These are phyloP conservation scores for Onychorhynchus coronatus DNA, from an alignment of 2,113 vertebrate genomes.

Conservation along the genomic window DNA sequence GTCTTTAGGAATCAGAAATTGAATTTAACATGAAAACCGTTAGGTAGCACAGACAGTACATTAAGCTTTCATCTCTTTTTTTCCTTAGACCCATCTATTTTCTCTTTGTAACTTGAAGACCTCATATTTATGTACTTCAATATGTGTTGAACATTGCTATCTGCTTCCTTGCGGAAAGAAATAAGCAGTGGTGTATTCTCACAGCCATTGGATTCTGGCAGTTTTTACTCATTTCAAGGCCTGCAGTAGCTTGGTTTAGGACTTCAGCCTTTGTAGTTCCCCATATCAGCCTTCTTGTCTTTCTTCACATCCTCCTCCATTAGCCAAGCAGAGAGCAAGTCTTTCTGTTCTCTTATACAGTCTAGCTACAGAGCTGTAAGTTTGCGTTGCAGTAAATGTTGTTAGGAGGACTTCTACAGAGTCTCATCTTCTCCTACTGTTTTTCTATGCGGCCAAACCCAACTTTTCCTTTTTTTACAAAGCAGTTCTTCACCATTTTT, in stretches of 20 bases:
- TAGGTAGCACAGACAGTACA: neutral
- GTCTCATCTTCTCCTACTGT: neutral
- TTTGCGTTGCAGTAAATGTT: neutral
- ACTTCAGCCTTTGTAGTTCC: neutral
- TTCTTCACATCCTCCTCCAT: neutral
- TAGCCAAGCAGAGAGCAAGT: neutral
- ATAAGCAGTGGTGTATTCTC: neutral
- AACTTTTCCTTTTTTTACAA: neutral
- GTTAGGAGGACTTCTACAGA: neutral
- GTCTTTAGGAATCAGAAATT: neutral
- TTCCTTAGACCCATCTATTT: neutral
- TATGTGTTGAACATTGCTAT: neutral
- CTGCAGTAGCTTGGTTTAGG: neutral
- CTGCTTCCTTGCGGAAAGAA: neutral
- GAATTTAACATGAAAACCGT: neutral
- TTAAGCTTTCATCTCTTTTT: neutral
- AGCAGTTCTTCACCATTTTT: neutral
- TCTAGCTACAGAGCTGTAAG: neutral
- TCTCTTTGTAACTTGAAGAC: neutral
- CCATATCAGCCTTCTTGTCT: neutral
- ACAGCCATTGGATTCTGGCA: neutral
- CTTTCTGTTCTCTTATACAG: neutral
- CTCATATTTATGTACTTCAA: neutral
- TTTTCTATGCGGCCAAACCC: neutral
- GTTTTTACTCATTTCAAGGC: neutral